A percentile compares a stretch with the other conserved stretches of the same genome.
phyloP scores from a whole-genome alignment of 2,888 invertebrate species.

The Tenthredo livida region DNA sequence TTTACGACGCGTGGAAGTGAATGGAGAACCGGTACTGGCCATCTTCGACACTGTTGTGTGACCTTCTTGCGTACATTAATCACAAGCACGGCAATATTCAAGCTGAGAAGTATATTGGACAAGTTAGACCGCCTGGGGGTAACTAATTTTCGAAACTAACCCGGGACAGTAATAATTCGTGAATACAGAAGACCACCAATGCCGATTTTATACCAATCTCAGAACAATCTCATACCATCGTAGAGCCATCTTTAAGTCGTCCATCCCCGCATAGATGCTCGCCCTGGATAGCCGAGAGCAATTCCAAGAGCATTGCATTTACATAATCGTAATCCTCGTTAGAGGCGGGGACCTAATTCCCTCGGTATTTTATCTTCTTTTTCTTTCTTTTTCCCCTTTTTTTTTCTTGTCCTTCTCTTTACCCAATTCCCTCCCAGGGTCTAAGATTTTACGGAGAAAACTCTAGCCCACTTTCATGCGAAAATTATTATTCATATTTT shows the following conservation, averaged over 20 bases:
- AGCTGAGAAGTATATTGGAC: background rate
- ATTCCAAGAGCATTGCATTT: slow-evolving; percentile 71
- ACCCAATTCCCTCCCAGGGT: background rate
- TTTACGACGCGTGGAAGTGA: slow-evolving; percentile 15
- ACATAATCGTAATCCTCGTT: slow-evolving; percentile 73
- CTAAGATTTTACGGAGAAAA: background rate
- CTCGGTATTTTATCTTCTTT: slow-evolving; percentile 55
- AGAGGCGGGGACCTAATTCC: slow-evolving; percentile 57
- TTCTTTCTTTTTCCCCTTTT: slow-evolving; percentile 33
- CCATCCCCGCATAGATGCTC: slow-evolving; percentile 47
- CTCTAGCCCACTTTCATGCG: slow-evolving; percentile 9
- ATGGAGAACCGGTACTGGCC: background rate
- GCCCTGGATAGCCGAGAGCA: slow-evolving; percentile 46
- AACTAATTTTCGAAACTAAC: background rate
- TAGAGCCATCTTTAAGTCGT: slow-evolving; percentile 38
- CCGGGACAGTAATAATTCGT: background rate
- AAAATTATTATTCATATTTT: slow-evolving; percentile 51
- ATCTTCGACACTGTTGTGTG: slow-evolving; percentile 23
- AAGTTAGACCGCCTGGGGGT: background rate
- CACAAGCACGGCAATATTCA: background rate
- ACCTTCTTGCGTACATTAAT: slow-evolving; percentile 16
- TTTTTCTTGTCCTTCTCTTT: background rate
- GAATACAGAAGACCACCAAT: slow-evolving; percentile 25
- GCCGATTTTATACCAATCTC: slow-evolving; percentile 23
- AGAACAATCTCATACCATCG: slow-evolving; percentile 19